Percentiles rank a stretch among this genome's conserved stretches.
phyloP scores from a whole-genome alignment of 2,797 vertebrate species.

The Pseudochirops cupreus region DNA sequence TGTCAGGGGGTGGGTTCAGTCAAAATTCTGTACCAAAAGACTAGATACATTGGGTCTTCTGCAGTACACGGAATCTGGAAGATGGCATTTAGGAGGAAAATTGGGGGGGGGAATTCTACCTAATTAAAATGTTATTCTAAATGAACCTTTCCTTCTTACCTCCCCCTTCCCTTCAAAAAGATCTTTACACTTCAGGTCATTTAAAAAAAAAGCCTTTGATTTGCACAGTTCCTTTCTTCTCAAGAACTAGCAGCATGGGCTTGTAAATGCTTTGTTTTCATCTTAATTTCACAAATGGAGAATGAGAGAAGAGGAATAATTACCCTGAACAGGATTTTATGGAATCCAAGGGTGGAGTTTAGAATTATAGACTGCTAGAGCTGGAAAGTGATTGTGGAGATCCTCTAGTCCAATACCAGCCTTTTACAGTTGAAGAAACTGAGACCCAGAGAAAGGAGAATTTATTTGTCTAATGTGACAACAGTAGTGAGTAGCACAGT shows the following conservation, averaged over 20 bases:
- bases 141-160: not conserved
- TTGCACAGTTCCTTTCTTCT: conserved; percentile 20
- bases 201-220: conserved; percentile 33
- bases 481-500: not conserved
- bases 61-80: not conserved
- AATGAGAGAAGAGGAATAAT: not conserved
- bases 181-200: not conserved
- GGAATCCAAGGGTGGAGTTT: not conserved
- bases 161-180: not conserved
- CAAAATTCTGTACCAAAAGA: not conserved
- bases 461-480: conserved; percentile 17
- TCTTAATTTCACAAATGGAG: not conserved
- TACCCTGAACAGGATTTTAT: not conserved
- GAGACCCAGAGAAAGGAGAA: not conserved
- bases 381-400: not conserved
- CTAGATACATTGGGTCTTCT: not conserved
- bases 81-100: not conserved
- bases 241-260: not conserved
- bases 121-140: not conserved
- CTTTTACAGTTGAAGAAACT: conserved; percentile 35
- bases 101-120: not conserved
- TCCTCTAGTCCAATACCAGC: not conserved
- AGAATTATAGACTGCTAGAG: not conserved
- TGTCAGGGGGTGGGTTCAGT: not conserved
- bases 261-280: conserved; percentile 8